Evolutionary conservation across 2,797 vertebrate species (phyloP).

Genomic region (Bovichtus diacanthus): DNA sequence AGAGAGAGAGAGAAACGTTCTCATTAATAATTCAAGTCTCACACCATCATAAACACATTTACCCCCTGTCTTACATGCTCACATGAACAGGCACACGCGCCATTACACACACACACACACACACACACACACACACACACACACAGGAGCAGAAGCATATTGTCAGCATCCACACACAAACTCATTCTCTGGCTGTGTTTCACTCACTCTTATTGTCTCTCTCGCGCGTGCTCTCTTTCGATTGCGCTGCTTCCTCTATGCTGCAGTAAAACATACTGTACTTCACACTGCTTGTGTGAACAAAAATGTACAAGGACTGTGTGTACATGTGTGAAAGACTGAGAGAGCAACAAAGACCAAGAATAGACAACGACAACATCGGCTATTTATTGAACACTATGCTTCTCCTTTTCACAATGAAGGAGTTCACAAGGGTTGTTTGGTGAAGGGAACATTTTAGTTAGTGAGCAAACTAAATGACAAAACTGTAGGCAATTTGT

Average conservation of each 20-base stretch:
- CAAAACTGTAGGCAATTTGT: neutral
- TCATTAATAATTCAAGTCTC: conserved; percentile 64
- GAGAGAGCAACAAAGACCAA: neutral
- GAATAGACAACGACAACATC: too few species aligned
- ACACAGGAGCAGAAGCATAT: neutral
- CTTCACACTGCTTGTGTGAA: neutral
- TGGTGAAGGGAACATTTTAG: too few species aligned
- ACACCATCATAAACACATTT: conserved; percentile 53
- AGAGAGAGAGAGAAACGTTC: conserved; percentile 36
- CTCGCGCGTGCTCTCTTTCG: neutral
- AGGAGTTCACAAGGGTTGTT: neutral
- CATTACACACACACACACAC: neutral
- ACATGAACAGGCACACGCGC: conserved; percentile 19
- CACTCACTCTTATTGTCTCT: neutral
- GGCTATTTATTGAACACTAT: neutral
- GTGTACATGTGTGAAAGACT: neutral
- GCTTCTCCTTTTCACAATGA: neutral
- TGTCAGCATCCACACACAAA: conserved; percentile 7
- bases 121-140: conserved; percentile 12
- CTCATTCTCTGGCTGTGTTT: conserved; percentile 20
- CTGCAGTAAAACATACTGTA: neutral
- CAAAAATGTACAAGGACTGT: neutral
- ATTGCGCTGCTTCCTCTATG: neutral
- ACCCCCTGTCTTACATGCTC: conserved; percentile 46
- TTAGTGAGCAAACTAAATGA: neutral